Conservation (phyloP, 1,140 invertebrate genomes). For the Drosophila kepulauana region DNA sequence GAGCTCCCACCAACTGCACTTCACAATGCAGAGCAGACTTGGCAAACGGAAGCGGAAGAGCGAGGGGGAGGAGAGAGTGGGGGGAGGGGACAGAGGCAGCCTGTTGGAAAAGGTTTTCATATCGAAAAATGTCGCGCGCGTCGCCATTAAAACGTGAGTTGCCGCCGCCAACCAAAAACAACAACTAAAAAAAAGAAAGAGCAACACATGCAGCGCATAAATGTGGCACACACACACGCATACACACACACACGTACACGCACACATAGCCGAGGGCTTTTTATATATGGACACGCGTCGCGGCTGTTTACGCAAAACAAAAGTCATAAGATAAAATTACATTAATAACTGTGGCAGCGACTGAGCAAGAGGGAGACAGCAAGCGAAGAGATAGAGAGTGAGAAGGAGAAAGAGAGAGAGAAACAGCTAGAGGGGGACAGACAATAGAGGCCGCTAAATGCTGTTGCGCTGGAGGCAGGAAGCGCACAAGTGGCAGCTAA, state of each 20-base stretch:
- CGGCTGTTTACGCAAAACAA: conserved; percentile 69
- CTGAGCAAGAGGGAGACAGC: background rate
- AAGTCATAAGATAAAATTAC: conserved; percentile 80
- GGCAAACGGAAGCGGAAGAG: background rate
- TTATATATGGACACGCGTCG: conserved; percentile 55
- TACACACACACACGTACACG: conserved; percentile 5
- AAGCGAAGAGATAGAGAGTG: background rate
- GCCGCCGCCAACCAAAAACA: conserved; percentile 27
- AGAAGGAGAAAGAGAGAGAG: background rate
- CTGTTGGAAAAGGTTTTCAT: conserved; percentile 37
- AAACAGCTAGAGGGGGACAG: background rate
- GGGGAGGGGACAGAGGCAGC: background rate
- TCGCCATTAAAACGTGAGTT: conserved; percentile 67
- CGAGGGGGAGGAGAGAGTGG: background rate
- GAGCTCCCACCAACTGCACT: conserved; percentile 34
- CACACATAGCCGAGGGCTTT: conserved; percentile 15
- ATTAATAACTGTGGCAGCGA: conserved; percentile 68
- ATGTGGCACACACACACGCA: conserved; percentile 30
- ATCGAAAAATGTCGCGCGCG: conserved; percentile 63
- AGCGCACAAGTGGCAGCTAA: background rate
- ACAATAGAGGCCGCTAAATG: conserved; percentile 55
- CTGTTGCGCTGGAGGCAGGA: conserved; percentile 58
- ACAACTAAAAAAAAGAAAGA: conserved; percentile 18
- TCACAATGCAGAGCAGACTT: conserved; percentile 32
- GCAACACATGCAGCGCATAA: conserved; percentile 36